Evolutionary conservation across 2,797 vertebrate genomes (phyloP), one percentile per base, ranked within the genome.

Genomic region (Centropyge bicolor): DNA sequence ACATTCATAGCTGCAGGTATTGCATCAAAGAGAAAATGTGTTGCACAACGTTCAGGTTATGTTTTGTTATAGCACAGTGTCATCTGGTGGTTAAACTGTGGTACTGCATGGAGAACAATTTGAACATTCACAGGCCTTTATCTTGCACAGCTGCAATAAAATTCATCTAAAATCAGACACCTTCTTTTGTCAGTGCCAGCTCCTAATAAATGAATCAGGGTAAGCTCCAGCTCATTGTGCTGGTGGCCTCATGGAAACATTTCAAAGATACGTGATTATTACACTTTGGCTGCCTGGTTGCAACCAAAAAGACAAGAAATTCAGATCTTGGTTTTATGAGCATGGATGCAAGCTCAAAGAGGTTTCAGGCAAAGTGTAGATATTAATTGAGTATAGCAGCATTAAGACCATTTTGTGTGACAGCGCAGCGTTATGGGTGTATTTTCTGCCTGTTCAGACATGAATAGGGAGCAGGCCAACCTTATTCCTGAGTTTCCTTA

Each of bases 11-110:
- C 46, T 74, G 51, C 67, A 69, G 61, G 24, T 48, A 7, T 3
- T 75, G 38, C 40, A 40, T 36, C 22, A 54, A 62, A 63, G 36
- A n/a, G 45, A 40, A 38, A 4, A 51, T 5, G 11, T 9, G 4
- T 55, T 54, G 20, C 2, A 0, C 0, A 6, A 6, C 3, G 3
- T 9, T 43, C 9, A 12, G 35, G 24, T 61, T 24, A 14, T 11
- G 11, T 67, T 86, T 80, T 72, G 16, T 83, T 83, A 41, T 63
- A n/a, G 38, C 22, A 19, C 38, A 83, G 20, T 49, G 81, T 84
- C 91, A 86, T 77, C 94, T 92, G 7, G 82, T 88, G 93, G 88
- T 31, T 10, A 13, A 49, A 0, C 11, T 1, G 7, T 27, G 36
- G 3, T 55, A 77, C 60, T 72, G 65, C 66, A 74, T 0, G 5